Conservation (phyloP, 2,797 vertebrate species). For the Spheniscus humboldti region DNA sequence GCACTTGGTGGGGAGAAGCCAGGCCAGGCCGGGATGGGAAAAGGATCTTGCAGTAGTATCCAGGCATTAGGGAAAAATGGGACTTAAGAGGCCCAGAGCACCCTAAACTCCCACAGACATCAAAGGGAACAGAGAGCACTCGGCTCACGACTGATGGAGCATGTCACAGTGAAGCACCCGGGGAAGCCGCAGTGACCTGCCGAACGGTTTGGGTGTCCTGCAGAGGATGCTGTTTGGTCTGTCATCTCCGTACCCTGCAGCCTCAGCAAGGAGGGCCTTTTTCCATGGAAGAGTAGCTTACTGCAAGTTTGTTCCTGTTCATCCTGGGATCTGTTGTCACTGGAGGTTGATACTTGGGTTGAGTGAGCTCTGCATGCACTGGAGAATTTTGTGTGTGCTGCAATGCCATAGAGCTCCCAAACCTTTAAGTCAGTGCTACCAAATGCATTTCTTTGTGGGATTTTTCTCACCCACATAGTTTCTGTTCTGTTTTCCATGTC, state of each 20-base stretch:
- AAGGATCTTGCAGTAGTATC: background rate
- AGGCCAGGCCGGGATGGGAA: background rate
- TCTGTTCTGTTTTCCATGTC: background rate
- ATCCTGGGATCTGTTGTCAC: background rate
- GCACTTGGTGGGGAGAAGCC: background rate
- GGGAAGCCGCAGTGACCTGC: background rate
- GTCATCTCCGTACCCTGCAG: background rate
- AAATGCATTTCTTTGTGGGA: background rate
- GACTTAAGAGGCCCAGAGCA: background rate
- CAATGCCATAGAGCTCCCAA: background rate
- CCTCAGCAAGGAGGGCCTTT: background rate
- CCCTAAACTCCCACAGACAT: background rate
- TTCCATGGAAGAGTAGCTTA: background rate
- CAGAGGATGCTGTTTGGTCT: background rate
- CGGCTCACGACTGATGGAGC: background rate
- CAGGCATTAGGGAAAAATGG: background rate
- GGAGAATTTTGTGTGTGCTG: background rate
- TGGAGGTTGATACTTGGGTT: background rate
- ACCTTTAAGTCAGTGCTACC: background rate
- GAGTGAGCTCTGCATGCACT: background rate
- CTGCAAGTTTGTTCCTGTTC: background rate
- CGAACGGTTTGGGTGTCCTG: background rate
- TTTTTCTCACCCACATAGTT: background rate
- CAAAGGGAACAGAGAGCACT: background rate
- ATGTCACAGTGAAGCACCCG: fast-evolving